Evolutionary conservation across 2,888 invertebrate genomes (phyloP).

Genomic region (Euplexia lucipara): DNA sequence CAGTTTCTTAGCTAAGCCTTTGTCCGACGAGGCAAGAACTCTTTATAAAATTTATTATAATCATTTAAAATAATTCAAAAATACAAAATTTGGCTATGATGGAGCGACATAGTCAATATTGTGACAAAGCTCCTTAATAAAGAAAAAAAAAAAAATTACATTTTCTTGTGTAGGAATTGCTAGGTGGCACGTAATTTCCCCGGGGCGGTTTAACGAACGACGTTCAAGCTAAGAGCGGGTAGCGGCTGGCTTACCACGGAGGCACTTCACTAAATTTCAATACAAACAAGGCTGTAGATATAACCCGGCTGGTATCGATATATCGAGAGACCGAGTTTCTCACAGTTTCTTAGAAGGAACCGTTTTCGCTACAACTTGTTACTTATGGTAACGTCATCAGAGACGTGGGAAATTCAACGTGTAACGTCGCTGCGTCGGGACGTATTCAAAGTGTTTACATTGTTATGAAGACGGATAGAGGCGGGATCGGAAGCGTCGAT

Average conservation of each 20-base stretch:
- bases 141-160: no score
- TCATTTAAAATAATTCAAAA: no score
- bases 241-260: constrained; percentile 52
- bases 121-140: no score
- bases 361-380: constrained; percentile 56
- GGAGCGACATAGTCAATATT: no score
- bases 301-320: constrained; percentile 34
- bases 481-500: constrained; percentile 53
- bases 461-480: constrained; percentile 67
- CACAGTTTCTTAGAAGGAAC: constrained; percentile 38
- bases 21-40: no score
- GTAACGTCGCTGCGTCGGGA: constrained; percentile 64
- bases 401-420: constrained; percentile 66
- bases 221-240: constrained; percentile 64
- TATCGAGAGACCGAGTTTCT: constrained; percentile 39
- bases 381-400: constrained; percentile 61
- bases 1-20: no score
- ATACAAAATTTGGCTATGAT: no score
- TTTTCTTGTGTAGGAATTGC: constrained; percentile 79
- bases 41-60: no score
- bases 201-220: constrained; percentile 74
- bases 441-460: constrained; percentile 70
- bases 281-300: constrained; percentile 34
- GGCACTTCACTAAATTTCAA: constrained; percentile 40
- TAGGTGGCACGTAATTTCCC: constrained; percentile 84